Evolutionary conservation across 2,113 vertebrate genomes (phyloP), one percentile per base, ranked within the genome.

Genomic region (Tachysurus vachellii): DNA sequence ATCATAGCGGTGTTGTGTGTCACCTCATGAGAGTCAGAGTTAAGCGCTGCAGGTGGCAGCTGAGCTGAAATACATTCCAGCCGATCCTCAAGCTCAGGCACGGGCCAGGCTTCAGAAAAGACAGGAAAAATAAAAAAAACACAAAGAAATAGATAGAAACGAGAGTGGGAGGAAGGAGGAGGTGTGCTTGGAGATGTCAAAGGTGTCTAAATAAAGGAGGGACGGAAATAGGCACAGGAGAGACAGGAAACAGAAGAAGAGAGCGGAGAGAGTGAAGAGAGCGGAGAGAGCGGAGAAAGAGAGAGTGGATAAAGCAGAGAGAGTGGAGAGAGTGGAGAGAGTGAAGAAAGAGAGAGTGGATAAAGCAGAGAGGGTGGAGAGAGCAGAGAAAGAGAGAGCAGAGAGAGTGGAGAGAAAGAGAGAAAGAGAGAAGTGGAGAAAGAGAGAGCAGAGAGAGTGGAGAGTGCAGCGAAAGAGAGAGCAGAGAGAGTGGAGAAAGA

Each of bases 31-130:
- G 68, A 68, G 79, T 88, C 79, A 59, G 80, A 85, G 85, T 83
- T 88, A 82, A 77, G 83, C 54, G 21, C 47, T 59, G 79, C 88
- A 84, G 79, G 76, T 87, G 76, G 86, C 76, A 81, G 76, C 76
- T 28, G 76, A 17, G 73, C 76, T 75, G 80, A 85, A 84, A 84
- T 31, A 81, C 75, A 31, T 62, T 87, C 73, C 64, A 42, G 36
- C 61, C 36, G 19, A 53, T 85, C 53, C 59, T 21, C 54, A 87
- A 77, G 81, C 28, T 6, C n/a, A 68, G 86, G 23, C 70, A 79
- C 62, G 44, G 50, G 16, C 19, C 47, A 42, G 57, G 31, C 61
- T 83, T 59, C 68, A 57, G n/a, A 80, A 47, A 62, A 76, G 42
- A 79, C 1, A 83, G 36, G 75, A 75, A 23, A 82, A 56, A n/a